Base-by-base conservation (phyloP, 2,888 invertebrate species). In the Lysandra bellargus region DNA sequence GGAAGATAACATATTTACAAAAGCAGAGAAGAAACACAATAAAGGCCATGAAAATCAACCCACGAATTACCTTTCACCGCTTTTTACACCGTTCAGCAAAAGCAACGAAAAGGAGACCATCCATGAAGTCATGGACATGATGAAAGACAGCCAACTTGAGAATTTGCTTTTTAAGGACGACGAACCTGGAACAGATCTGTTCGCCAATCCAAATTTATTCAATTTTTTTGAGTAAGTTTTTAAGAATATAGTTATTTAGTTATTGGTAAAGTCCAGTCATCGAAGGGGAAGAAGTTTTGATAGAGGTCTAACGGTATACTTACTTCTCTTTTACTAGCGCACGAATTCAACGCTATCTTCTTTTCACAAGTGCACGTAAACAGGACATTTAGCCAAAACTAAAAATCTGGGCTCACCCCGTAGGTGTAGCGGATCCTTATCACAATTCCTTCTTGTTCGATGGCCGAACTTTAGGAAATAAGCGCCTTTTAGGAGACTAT, bases 61-160 rank as follows among this genome's bases (percentile, higher is more conserved):
- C 23, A 1, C 57, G n/a, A 53, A 33, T 57, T 17, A 53, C 6
- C 6, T 76, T 9, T 76, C 76, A 17, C 5, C 76, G 40, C 74
- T 61, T 6, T 69, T 49, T 40, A 61, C 61, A 33, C 30, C 72
- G 40, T 78, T 82, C 9, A 80, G 78, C 76, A 33, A 64, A 74
- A 80, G 78, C 33, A 75, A 85, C 40, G 82, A 85, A 77, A 81
- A 85, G 60, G 83, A 84, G 79, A 84, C 84, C 4, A 60, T 87
- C 17, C 82, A 84, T 23, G 83, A 86, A 49, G 88, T 88, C 2
- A 84, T 82, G 33, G 83, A 84, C 64, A 80, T 91, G 2, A 86
- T 91, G 7, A 83, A 84, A 82, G 85, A 86, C 1, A 88, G 88
- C 79, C 82, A 85, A 83, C 79, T 83, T 76, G 82, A 86, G 2